Evolutionary conservation across 2,888 invertebrate species (phyloP), one percentile per base, ranked within the genome.

Genomic region (Geotrupes spiniger): DNA sequence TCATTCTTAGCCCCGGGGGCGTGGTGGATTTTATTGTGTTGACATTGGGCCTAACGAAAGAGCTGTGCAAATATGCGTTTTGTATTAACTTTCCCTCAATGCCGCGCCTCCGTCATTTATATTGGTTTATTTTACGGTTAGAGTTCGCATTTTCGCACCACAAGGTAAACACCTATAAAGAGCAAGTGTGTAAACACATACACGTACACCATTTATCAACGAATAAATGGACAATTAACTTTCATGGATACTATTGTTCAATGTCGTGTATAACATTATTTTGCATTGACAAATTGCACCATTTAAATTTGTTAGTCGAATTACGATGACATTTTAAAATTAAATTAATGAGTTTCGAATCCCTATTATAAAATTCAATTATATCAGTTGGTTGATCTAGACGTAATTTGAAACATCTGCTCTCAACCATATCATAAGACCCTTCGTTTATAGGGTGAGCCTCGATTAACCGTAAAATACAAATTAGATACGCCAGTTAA

Each of bases 21-120:
- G 62, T 61, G 61, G 64, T 63, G 55, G 59, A 53, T 63, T 66
- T 69, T 68, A 67, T 67, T 66, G 62, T 68, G 67, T 69, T 69
- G 66, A 68, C 65, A 62, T 54, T 63, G 62, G 62, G 61, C 62
- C 65, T 65, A 65, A 65, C 69, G 63, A 65, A 69, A 70, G 70
- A 66, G 68, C 68, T 69, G 60, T 52, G 69, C 67, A 70, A 70
- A 70, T 70, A 70, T 68, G 67, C 65, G 62, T 62, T 67, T 64
- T 62, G 64, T 63, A 70, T 69, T 69, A 69, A 65, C 65, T 65
- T 64, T 47, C 49, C 54, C 57, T 54, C 60, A 57, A 57, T 57
- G 63, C 63, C 63, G 60, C 63, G 58, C 62, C 65, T 60, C 60
- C 53, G 46, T 40, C 58, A 61, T 59, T 61, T 60, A 62, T 64